These are phyloP conservation scores for Hirudinaria manillensis DNA, from an alignment of 2,888 invertebrate species.

Conservation along the genomic window DNA sequence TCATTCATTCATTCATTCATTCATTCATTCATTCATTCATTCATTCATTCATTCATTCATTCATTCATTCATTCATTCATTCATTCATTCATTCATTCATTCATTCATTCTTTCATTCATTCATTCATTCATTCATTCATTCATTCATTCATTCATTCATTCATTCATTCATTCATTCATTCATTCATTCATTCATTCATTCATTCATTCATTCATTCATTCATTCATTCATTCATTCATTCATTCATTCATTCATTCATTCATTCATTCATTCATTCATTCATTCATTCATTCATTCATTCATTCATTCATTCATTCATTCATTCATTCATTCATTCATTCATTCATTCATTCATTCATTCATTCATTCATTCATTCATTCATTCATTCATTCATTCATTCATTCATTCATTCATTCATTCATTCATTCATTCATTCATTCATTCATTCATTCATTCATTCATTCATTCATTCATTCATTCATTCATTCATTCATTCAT, in stretches of 20 bases:
- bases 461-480: neutral
- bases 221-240: neutral
- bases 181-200: neutral
- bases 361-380: neutral
- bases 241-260: neutral
- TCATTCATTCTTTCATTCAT: too few species aligned
- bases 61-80: neutral
- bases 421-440: neutral
- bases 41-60: constrained; percentile 4
- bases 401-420: neutral
- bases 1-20: neutral
- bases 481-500: neutral
- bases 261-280: constrained; percentile 3
- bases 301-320: neutral
- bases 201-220: neutral
- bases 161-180: neutral
- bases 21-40: constrained; percentile 4
- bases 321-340: neutral
- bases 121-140: too few species aligned
- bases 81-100: constrained; percentile 4
- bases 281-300: neutral
- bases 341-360: neutral
- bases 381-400: neutral
- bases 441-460: neutral
- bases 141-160: neutral